These are phyloP conservation scores for Tipula confusa DNA, from an alignment of 2,888 invertebrate genomes.

Conservation along the genomic window DNA sequence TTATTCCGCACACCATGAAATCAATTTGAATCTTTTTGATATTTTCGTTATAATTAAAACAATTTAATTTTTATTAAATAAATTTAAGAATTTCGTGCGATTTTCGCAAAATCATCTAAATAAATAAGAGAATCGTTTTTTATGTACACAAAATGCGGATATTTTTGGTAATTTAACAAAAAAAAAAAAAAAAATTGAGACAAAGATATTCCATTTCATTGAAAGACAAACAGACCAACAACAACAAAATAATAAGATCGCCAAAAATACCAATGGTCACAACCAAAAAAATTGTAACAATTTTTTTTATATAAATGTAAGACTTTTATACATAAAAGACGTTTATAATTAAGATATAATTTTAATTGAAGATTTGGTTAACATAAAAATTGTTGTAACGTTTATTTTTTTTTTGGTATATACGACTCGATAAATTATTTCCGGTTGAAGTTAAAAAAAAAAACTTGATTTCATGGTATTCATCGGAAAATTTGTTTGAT, in stretches of 20 bases:
- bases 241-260: neutral
- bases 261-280: neutral
- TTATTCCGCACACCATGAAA: neutral
- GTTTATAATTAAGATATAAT: constrained; percentile 3
- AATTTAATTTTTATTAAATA: constrained; percentile 12
- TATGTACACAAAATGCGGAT: neutral
- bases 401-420: neutral
- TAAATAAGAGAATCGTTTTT: neutral
- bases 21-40: constrained; percentile 25
- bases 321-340: neutral
- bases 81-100: neutral
- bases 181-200: neutral
- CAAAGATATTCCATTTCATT: neutral
- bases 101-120: constrained; percentile 25
- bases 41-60: constrained; percentile 7
- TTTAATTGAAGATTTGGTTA: constrained; percentile 20
- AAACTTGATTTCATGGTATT: neutral
- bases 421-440: neutral
- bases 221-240: neutral
- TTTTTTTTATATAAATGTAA: neutral
- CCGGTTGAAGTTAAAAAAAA: neutral
- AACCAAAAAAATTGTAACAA: neutral
- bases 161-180: neutral
- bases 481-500: neutral
- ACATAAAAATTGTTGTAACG: neutral